Conservation (phyloP, 2,888 invertebrate genomes). For the Willowsia nigromaculata region DNA sequence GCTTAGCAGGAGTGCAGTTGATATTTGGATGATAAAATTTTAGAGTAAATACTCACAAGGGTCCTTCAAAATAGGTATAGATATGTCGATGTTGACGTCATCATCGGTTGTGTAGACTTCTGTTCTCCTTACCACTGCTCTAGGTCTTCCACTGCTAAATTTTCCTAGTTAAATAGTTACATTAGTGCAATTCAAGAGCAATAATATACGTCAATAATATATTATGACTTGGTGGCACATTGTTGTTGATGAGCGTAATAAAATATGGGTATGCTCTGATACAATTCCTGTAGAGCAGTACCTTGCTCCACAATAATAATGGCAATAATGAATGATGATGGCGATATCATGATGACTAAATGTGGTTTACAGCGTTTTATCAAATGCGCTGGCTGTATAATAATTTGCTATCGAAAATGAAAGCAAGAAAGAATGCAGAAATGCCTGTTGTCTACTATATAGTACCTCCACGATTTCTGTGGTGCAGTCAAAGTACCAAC, state of each 20-base stretch:
- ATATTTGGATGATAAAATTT: constrained; percentile 40
- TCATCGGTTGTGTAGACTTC: background rate
- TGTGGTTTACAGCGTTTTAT: background rate
- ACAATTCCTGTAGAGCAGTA: constrained; percentile 37
- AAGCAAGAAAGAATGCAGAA: background rate
- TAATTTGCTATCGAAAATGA: background rate
- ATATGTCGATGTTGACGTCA: background rate
- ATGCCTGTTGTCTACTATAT: background rate
- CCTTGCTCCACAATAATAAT: constrained; percentile 56
- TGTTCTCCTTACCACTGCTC: background rate
- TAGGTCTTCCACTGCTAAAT: background rate
- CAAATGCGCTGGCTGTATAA: background rate
- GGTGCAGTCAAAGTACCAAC: background rate
- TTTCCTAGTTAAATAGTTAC: background rate
- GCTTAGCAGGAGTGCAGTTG: constrained; percentile 51
- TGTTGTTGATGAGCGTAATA: constrained; percentile 24
- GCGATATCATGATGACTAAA: constrained; percentile 19
- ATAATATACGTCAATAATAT: constrained; percentile 49
- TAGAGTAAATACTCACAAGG: background rate
- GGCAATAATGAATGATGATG: constrained; percentile 27
- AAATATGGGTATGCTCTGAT: background rate
- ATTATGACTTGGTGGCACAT: constrained; percentile 28
- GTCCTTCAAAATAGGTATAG: background rate
- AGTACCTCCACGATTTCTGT: background rate
- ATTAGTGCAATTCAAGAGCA: constrained; percentile 3